Evolutionary conservation across 2,888 invertebrate species (phyloP), one percentile per base, ranked within the genome.

Genomic region (Patella pellucida): DNA sequence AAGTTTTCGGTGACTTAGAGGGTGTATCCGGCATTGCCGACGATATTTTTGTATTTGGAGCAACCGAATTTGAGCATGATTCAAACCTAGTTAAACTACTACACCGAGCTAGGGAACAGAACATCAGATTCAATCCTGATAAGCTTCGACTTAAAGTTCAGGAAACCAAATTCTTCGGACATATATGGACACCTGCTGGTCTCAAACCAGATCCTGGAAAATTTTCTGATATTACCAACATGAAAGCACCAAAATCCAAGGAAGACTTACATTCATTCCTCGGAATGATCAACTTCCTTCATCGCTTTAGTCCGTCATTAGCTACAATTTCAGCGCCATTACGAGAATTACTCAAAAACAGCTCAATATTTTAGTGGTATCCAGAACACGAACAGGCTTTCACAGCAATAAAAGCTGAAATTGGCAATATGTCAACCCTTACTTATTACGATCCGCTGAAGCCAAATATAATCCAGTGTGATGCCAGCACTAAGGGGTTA

Each of bases 401-500:
- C 19, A 11, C 5, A 56, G 56, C 16, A 11, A 56, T 56, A 1
- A 56, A 56, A 19, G 15, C 1, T 7, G 56, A 56, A 56, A 56
- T 56, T n/a, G 56, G n/a, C 12, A 56, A 19, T 19, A n/a, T 56
- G 19, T 56, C 56, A n/a, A 56, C 56, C 15, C 56, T 56, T 4
- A 56, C 56, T 5, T 56, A 56, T 56, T 56, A 56, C 15, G 16
- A 56, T 14, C 56, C 56, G 5, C 4, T n/a, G 56, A 56, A 56
- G 1, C 5, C 16, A 56, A 56, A 54, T 67, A 31, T 74, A 31
- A 71, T 81, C 2, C 74, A 79, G 62, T 75, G 76, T 73, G 81
- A 84, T 73, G 74, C 77, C 3, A 76, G 74, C 1, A 19, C 76
- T 52, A 50, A 41, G 19, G 81, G 83, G 12, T 31, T 81, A 11